phyloP scores from a whole-genome alignment of 2,113 vertebrate genomes.

The Psammodynastes pulverulentus region DNA sequence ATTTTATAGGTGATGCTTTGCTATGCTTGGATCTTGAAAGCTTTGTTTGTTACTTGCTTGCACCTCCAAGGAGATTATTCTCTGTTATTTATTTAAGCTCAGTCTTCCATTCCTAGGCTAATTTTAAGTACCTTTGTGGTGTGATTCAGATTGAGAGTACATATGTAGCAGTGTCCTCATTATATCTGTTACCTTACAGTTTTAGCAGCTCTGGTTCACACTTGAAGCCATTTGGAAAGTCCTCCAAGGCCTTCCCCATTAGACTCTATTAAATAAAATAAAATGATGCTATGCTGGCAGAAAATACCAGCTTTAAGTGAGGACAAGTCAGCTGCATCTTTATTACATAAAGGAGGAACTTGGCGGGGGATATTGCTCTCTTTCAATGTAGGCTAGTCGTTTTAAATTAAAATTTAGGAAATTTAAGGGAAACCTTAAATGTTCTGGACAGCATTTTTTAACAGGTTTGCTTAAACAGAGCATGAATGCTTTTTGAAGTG shows the following conservation, averaged over 20 bases:
- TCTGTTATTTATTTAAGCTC: neutral
- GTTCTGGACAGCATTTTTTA: conserved; percentile 28
- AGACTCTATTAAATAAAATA: conserved; percentile 57
- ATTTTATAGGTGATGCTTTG: neutral
- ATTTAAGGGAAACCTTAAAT: neutral
- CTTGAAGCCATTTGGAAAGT: conserved; percentile 54
- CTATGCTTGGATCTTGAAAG: neutral
- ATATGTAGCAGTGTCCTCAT: conserved; percentile 48
- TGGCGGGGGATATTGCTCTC: neutral
- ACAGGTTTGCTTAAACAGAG: neutral
- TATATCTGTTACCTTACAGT: conserved; percentile 51
- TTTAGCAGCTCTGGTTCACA: conserved; percentile 44
- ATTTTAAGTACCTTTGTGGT: conserved; percentile 37
- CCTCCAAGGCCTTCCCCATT: conserved; percentile 44
- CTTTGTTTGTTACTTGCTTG: neutral
- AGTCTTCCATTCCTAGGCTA: conserved; percentile 21
- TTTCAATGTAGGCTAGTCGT: neutral
- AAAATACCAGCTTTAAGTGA: conserved; percentile 46
- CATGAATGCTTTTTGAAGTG: neutral
- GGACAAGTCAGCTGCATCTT: conserved; percentile 38
- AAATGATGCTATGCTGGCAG: conserved; percentile 42
- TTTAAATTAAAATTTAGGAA: conserved; percentile 14
- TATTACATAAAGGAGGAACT: conserved; percentile 4
- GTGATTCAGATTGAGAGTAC: conserved; percentile 20
- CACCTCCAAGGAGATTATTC: neutral